Evolutionary conservation across 2,797 vertebrate species (phyloP), one percentile per base, ranked within the genome.

Genomic region (Limnodromus scolopaceus): DNA sequence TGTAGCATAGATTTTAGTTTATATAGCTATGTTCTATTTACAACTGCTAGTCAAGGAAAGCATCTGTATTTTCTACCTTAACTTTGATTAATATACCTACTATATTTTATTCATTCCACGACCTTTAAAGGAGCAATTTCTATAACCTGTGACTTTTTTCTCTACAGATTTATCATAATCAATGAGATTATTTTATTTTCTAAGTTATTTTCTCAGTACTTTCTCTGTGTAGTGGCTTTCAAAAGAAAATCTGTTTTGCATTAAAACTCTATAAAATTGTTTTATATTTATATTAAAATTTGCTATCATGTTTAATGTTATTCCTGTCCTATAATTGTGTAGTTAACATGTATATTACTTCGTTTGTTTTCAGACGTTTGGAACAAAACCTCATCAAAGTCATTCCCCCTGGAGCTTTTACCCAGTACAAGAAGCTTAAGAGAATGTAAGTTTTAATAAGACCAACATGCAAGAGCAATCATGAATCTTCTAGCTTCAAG

Each of bases 351-450:
- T 84, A 74, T 89, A 80, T 97, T 92, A n/a, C 70, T 96, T 77
- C 96, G 55, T 97, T 93, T 93, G 54, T 94, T 96, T 96, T 38
- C 96, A 99, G 99, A 97, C 99, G 99, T 95, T 98, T 99, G 97
- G 99, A 99, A 97, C 99, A 99, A 98, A 99, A 99, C 97, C 97
- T 99, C 98, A 99, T 99, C 98, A 99, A 99, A 98, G 98, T 97
- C 89, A 98, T 99, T 97, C 98, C 99, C 23, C 98, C 99, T 25
- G 99, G 99, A 98, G 99, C 99, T 85, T 99, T 99, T 97, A 98
- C 98, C 60, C 98, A 98, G 51, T 99, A 99, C 97, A 99, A 99
- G 98, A 99, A 99, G 94, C 99, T 99, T 86, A 99, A 99, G 97
- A 99, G 99, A 97, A 99, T 99, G 99, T 99, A 98, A 99, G 99